Evolutionary conservation across 2,888 invertebrate genomes (phyloP).

Genomic region (Aporophyla lueneburgensis): DNA sequence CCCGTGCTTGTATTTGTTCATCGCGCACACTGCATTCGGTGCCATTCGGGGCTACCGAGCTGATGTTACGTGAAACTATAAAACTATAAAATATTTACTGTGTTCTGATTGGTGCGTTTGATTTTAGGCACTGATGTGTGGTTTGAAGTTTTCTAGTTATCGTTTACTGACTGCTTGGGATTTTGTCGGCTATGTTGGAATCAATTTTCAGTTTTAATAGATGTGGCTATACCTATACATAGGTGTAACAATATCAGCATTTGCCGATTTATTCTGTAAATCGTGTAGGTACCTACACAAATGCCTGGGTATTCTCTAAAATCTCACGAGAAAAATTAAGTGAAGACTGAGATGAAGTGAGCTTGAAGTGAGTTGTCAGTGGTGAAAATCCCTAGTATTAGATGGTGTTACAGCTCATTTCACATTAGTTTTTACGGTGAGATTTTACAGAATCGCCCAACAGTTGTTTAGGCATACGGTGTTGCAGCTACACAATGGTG

Average conservation of each 20-base stretch:
- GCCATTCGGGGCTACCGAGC: conserved; percentile 11
- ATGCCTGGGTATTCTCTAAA: no score
- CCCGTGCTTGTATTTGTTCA: conserved; percentile 73
- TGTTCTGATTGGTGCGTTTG: conserved; percentile 11
- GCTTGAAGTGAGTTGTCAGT: no score
- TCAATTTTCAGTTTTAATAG: not conserved
- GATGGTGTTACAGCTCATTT: no score
- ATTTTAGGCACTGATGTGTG: not conserved
- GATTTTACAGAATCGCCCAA: no score
- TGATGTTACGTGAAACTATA: not conserved
- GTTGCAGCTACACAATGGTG: no score
- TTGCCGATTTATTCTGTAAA: no score
- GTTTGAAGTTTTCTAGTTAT: not conserved
- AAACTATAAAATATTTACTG: conserved; percentile 14
- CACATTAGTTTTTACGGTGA: no score
- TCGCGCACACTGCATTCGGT: conserved; percentile 40
- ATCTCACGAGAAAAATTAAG: no score
- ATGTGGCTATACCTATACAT: not conserved
- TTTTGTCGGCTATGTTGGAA: not conserved
- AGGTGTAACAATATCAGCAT: not conserved
- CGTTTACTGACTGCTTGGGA: not conserved
- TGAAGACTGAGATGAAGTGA: no score
- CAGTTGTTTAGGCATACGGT: not conserved
- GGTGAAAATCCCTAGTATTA: no score
- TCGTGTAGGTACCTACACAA: no score